Evolutionary conservation across 2,888 invertebrate genomes (phyloP), one percentile per base, ranked within the genome.

Genomic region (Microctonus hyperodae): DNA sequence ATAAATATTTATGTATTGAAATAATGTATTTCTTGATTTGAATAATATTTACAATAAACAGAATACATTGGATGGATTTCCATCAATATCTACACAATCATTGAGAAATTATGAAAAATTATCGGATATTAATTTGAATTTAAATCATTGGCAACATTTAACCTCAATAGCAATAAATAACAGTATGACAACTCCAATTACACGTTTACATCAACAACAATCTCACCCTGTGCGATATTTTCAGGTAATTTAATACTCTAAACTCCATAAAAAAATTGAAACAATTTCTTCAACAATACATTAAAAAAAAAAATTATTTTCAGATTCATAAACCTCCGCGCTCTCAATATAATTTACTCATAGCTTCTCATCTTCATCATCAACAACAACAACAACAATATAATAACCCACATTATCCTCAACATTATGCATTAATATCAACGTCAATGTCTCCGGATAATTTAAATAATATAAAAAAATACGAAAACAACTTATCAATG

Each of bases 311-410:
- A 40, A n/a, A 40, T n/a, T 22, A 16, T 16, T 35, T 57, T 37
- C 23, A 23, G 37, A 7, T 57, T 11, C 22, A 37, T 6, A 37
- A 57, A 57, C 11, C 22, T 20, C 20, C 13, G 57, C 22, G 57
- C 22, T 31, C 55, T 28, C 55, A 55, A 13, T 55, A 31, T 31
- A 31, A 16, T 55, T 31, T 20, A n/a, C 55, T 55, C 55, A n/a
- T 55, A 13, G n/a, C 16, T 1, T 55, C 31, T 2, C 28, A 28
- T 55, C 55, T 31, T 28, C 31, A 16, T 13, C 25, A 51, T 28
- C 31, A 16, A 13, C 51, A 51, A 28, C 53, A 53, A 35, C 11
- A n/a, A 16, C 23, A 50, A 53, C 16, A 53, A 13, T 31, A 31
- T 31, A 55, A 55, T 55, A 7, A 13, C 20, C n/a, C 31, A n/a